Base-by-base conservation (phyloP, 2,113 vertebrate species). In the Alligator mississippiensis region DNA sequence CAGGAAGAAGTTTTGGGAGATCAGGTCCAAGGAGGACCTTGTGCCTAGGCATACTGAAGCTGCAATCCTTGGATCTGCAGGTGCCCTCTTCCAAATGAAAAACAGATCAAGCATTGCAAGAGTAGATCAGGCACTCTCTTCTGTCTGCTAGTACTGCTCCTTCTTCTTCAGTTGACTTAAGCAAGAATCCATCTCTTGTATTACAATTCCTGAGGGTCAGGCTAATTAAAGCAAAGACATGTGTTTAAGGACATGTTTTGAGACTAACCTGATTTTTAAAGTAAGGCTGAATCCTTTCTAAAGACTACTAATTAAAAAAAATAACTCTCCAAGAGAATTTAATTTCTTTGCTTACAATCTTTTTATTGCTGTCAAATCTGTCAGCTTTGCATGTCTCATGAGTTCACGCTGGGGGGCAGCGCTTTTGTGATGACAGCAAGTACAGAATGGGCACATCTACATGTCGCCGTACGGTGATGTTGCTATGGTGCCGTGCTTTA, bases 301-400 rank as follows among this genome's bases (percentile, higher is more conserved):
- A 47, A 47, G 47, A 47, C 47, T 47, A 9, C 47, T 47, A 47
- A 47, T 47, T 47, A 47, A 47, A 47, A 47, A 47, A 47, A 96
- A 82, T 84, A 95, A 64, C 91, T 97, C 86, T 96, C 90, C 82
- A 94, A 92, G 93, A 94, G 74, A 91, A 93, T 92, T 94, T 96
- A 91, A 96, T 97, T 97, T 95, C 93, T 47, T 47, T 95, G 55
- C 87, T 96, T 96, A 64, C 93, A 92, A 96, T 96, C 88, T 94
- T 94, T 94, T 93, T 93, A 93, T 94, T 82, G 87, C 91, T 34
- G 93, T 95, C 93, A 95, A 84, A 95, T 96, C 90, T 91, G 87
- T 96, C 94, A 97, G 94, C 93, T 96, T 96, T 96, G 86, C 93
- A 19, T 68, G 91, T 75, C 91, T 93, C 85, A 94, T 92, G 90